Evolutionary conservation across 2,797 vertebrate species (phyloP), one percentile per base, ranked within the genome.

Genomic region (Scolopax rusticola): DNA sequence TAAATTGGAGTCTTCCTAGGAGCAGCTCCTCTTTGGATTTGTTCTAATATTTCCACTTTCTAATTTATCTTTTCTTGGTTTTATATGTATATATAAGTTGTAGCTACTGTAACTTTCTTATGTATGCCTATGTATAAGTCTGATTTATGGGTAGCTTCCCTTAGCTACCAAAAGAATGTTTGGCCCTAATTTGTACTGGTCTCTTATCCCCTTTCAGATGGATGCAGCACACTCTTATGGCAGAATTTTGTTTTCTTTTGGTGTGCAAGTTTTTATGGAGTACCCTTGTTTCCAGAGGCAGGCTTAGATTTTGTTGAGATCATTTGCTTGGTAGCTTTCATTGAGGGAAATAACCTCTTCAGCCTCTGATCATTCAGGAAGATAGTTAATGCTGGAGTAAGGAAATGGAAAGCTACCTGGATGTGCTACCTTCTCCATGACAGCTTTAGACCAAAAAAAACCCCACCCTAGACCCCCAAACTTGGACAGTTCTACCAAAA

Each of bases 61-160:
- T 73, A 1, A 50, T 81, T 82, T 0, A 25, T 60, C 77, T 53
- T 70, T 67, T 43, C 18, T 6, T 50, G 23, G 1, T 64, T 67
- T 82, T 4, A 61, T 18, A 70, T 1, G 63, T 1, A 19, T 12
- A 41, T 28, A n/a, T 4, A 51, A 45, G 9, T 11, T 45, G 7
- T 19, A 57, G 36, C 43, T 76, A 15, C 21, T 25, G 5, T 45
- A 51, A 3, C 3, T 76, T 79, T 13, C 20, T 73, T 40, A 16
- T 2, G 0, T 36, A 30, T 11, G 6, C 6, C 11, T 47, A 4
- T 57, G 9, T 28, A 25, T 19, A 21, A 36, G 36, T 36, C 36
- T 36, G 36, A 36, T 36, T 36, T 36, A 36, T 36, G 36, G 36
- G 12, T 36, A 59, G 2, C 11, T 51, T 79, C 8, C 48, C 67